Evolutionary conservation across 2,797 vertebrate species (phyloP).

Genomic region (Cynopterus sphinx): DNA sequence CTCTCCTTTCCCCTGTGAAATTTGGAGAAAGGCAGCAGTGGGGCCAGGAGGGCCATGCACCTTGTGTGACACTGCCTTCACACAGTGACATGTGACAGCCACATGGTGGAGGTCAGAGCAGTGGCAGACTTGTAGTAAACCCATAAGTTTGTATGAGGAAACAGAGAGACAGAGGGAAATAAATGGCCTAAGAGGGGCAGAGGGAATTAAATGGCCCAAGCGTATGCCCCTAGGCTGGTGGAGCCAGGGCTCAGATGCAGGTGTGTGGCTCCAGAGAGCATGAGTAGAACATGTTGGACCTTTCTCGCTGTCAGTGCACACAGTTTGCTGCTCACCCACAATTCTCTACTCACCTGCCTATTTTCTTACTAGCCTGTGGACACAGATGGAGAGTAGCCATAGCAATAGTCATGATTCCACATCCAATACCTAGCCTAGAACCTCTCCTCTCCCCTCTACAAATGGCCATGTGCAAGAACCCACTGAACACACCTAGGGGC

Average conservation of each 20-base stretch:
- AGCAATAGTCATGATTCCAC: too few relatives aligned
- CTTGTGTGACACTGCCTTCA: neutral
- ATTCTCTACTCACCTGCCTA: neutral
- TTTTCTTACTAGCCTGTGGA: neutral
- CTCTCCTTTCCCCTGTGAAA: neutral
- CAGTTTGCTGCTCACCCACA: fast-evolving
- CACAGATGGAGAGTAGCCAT: fast-evolving
- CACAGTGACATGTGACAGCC: fast-evolving
- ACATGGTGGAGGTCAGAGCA: fast-evolving
- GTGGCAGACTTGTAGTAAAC: neutral
- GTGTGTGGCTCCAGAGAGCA: fast-evolving
- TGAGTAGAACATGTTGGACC: fast-evolving
- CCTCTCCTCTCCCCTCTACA: fast-evolving
- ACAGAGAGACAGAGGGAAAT: neutral
- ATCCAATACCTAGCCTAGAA: neutral
- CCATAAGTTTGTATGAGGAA: neutral
- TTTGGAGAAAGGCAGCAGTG: neutral
- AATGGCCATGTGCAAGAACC: too few relatives aligned
- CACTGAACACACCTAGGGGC: fast-evolving
- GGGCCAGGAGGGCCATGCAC: fast-evolving
- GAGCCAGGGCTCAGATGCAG: neutral
- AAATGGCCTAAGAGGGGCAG: too few relatives aligned
- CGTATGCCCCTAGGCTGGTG: fast-evolving
- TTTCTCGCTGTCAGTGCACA: fast-evolving
- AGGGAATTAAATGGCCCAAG: neutral